Conservation (phyloP, 2,113 vertebrate genomes). For the Nothobranchius furzeri region DNA sequence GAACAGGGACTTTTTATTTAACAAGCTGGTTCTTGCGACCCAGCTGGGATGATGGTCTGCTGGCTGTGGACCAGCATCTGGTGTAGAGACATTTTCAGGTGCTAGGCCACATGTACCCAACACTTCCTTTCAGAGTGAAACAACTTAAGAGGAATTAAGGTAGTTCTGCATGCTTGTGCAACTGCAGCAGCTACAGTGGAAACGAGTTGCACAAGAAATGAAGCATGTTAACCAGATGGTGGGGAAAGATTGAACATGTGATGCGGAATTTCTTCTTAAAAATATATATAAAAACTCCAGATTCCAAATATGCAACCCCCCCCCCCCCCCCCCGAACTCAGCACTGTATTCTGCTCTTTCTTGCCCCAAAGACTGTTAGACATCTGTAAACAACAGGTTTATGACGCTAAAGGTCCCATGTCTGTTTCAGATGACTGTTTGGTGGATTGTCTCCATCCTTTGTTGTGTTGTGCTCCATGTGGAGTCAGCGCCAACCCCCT, state of each 20-base stretch:
- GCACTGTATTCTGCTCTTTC: not conserved
- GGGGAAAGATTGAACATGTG: not conserved
- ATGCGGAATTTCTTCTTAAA: slow-evolving; percentile 18
- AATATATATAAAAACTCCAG: slow-evolving; percentile 15
- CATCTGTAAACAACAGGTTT: not conserved
- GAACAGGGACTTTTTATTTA: not conserved
- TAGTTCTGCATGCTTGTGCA: slow-evolving; percentile 7
- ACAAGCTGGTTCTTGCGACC: not conserved
- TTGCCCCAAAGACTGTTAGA: too few species aligned
- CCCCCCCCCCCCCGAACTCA: not conserved
- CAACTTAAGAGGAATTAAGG: slow-evolving; percentile 20
- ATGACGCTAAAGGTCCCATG: slow-evolving; percentile 1
- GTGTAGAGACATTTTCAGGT: not conserved
- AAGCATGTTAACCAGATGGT: not conserved
- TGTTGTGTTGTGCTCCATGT: slow-evolving; percentile 32
- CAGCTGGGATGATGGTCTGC: not conserved
- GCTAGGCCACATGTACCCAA: not conserved
- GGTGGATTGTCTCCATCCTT: slow-evolving; percentile 46
- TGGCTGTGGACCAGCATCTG: not conserved
- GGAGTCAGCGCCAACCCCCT: slow-evolving; percentile 17
- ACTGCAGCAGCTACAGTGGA: not conserved
- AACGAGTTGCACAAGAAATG: slow-evolving; percentile 6
- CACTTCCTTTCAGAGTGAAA: slow-evolving; percentile 22
- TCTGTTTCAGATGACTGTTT: slow-evolving; percentile 68
- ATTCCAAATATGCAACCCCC: not conserved